Evolutionary conservation across 2,113 vertebrate species (phyloP).

Genomic region (Cisticola juncidis): DNA sequence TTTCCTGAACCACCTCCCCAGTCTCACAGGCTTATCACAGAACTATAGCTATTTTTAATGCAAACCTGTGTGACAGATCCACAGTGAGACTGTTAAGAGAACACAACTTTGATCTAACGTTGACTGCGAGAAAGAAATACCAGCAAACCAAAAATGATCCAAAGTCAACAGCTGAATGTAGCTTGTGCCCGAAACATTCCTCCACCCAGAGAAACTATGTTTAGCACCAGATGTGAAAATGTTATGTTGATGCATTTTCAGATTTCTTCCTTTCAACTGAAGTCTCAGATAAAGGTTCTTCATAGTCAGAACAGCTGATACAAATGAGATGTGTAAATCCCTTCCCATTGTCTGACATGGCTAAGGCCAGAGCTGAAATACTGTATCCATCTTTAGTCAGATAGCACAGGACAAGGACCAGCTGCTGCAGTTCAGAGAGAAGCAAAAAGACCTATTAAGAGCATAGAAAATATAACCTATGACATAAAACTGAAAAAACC

Average conservation of each 20-base stretch:
- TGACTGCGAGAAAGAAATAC: background rate
- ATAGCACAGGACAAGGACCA: background rate
- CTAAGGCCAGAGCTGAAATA: background rate
- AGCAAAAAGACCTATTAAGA: background rate
- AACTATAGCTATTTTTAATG: background rate
- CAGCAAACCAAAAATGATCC: background rate
- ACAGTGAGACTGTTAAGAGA: background rate
- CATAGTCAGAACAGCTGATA: background rate
- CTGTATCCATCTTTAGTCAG: background rate
- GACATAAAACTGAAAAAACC: background rate
- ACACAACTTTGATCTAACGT: background rate
- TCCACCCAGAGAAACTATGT: background rate
- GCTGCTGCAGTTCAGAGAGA: background rate
- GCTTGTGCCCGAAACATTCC: background rate
- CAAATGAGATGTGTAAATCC: background rate
- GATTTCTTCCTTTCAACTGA: background rate
- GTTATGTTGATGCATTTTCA: background rate
- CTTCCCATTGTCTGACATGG: background rate
- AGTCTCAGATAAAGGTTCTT: background rate
- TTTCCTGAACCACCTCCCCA: background rate
- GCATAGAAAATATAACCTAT: background rate
- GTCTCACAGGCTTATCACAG: background rate
- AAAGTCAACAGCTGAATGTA: background rate
- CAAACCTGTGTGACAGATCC: background rate
- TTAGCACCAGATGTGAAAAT: background rate